These are phyloP conservation scores for Oryzias dopingdopingensis DNA, from an alignment of 2,797 vertebrate species.

Conservation along the genomic window DNA sequence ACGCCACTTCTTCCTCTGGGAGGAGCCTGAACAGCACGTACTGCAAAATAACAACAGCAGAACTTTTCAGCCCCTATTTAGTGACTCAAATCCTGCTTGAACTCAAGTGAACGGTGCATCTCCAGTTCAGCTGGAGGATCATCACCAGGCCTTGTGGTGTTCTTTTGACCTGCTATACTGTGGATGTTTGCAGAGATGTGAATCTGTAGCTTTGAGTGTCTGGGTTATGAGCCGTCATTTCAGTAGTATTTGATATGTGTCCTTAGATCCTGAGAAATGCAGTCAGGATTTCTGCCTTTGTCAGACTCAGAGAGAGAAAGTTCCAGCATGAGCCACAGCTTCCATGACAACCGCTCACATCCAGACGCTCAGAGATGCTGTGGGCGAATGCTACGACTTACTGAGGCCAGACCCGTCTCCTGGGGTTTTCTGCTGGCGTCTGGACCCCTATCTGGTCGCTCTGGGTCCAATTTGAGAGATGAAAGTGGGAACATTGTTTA, in stretches of 20 bases:
- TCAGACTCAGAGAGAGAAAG: conserved; percentile 16
- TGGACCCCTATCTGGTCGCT: conserved; percentile 38
- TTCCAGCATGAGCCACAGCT: conserved; percentile 19
- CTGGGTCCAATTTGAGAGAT: conserved; percentile 40
- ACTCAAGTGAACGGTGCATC: conserved; percentile 1
- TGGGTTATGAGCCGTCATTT: background rate
- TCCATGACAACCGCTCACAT: conserved; percentile 18
- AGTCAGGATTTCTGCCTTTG: conserved; percentile 15
- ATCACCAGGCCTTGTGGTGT: conserved; percentile 2
- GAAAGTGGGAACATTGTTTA: background rate
- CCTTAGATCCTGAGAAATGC: conserved; percentile 13
- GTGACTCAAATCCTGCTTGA: conserved; percentile 1
- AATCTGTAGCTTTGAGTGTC: background rate
- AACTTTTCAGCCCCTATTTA: conserved; percentile 1
- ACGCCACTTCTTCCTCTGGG: conserved; percentile 2
- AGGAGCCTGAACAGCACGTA: conserved; percentile 3
- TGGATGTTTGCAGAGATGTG: background rate
- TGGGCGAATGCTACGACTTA: conserved; percentile 9
- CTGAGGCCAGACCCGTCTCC: conserved; percentile 44
- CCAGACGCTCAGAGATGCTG: conserved; percentile 16
- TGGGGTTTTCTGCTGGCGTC: conserved; percentile 37
- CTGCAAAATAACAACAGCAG: background rate
- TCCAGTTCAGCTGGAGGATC: background rate
- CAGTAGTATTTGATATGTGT: background rate
- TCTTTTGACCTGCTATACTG: conserved; percentile 6